Base-by-base conservation (phyloP, 64 coral and sea anemone genomes). In the Actinia tenebrosa region DNA sequence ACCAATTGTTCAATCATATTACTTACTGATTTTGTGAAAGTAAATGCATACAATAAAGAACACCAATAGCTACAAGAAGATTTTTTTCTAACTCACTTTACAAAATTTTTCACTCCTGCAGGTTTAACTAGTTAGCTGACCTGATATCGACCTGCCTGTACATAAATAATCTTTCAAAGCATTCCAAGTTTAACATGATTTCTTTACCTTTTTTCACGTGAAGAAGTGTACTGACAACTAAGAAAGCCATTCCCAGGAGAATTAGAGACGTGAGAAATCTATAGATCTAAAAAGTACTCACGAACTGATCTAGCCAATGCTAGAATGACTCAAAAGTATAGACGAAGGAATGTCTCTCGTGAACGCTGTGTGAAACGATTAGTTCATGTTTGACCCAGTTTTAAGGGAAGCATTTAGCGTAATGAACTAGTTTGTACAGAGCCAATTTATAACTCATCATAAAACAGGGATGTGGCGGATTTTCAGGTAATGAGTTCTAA, bases 371-470 rank as follows among this genome's bases (percentile, higher is more conserved):
- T 10, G 25, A 26, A 42, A 6, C 10, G 1, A 27, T 72, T 42
- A 37, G 3, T 75, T 75, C 7, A 10, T 30, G 69, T 10, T 75
- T 14, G 25, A 75, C 26, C 69, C n/a, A 75, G 26, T 75, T 75
- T 75, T 75, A 37, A 72, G 20, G 69, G 22, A 69, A 75, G 69
- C 26, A 75, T 75, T 75, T 75, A 75, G 3, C 69, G 2, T 75
- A 75, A 42, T 42, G 26, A n/a, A 66, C 63, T 30, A 75, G 69
- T 75, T 75, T 75, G 26, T 75, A 75, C 23, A 42, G 26, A 75
- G 69, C 7, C 69, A 75, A 75, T 75, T 75, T 75, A 75, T 75
- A 75, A 27, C 69, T 75, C 69, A 75, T 75, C 69, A 75, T 13
- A 42, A 75, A 9, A 14, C 9, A 37, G 69, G 69, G 25, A 27